Percentiles rank a stretch among this genome's conserved stretches.
These are phyloP conservation scores for Magallana angulata DNA, from an alignment of 1,140 invertebrate species.

Conservation along the genomic window DNA sequence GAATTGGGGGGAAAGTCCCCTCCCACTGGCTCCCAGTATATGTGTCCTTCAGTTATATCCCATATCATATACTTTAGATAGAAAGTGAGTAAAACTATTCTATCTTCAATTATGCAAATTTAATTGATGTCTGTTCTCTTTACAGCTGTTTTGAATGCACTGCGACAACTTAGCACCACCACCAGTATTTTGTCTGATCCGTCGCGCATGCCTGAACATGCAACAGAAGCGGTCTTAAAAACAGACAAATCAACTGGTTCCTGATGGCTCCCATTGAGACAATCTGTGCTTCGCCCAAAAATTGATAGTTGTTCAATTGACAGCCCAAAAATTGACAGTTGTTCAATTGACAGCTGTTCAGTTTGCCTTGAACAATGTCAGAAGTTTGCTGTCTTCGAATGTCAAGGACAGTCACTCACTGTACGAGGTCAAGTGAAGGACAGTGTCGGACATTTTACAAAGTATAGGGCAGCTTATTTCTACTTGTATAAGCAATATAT, in stretches of 20 bases:
- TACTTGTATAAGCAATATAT: background rate
- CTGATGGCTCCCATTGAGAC: background rate
- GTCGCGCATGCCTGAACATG: conserved; percentile 87
- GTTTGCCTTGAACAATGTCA: background rate
- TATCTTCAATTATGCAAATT: too few relatives aligned
- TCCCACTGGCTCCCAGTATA: too few relatives aligned
- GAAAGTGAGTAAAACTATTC: too few relatives aligned
- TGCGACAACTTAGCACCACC: conserved; percentile 92
- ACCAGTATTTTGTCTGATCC: conserved; percentile 96
- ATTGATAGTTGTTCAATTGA: background rate
- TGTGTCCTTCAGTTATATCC: too few relatives aligned
- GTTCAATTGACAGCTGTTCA: background rate
- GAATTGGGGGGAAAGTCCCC: too few relatives aligned
- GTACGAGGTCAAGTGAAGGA: background rate
- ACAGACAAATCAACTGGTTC: conserved; percentile 83
- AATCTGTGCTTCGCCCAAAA: background rate
- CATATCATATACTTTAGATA: too few relatives aligned
- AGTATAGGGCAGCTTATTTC: conserved; percentile 20
- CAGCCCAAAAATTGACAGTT: too few relatives aligned
- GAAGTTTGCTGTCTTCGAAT: background rate
- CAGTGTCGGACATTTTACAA: background rate
- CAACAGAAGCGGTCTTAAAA: conserved; percentile 73
- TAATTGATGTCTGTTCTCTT: conserved; percentile 26
- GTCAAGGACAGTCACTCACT: background rate
- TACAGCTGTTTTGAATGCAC: conserved; percentile 93